These are phyloP conservation scores for Geotrupes spiniger DNA, from an alignment of 2,888 invertebrate genomes.

Conservation along the genomic window DNA sequence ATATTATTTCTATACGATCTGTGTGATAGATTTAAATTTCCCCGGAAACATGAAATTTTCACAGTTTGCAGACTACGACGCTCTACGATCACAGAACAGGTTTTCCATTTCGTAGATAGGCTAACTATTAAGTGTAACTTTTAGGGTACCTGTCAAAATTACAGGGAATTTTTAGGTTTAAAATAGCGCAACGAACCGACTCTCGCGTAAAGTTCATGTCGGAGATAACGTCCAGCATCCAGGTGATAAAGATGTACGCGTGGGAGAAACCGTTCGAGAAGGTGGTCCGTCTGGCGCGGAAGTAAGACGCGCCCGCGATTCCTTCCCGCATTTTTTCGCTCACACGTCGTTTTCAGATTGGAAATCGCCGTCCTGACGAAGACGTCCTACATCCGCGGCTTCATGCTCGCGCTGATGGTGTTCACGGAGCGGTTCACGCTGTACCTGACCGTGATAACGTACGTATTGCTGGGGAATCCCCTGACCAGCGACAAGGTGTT, in stretches of 20 bases:
- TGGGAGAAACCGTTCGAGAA: slow-evolving; percentile 72
- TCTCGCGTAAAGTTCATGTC: slow-evolving; percentile 69
- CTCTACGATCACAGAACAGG: too few species aligned
- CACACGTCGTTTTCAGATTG: slow-evolving; percentile 49
- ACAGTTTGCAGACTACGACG: too few species aligned
- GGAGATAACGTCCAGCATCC: slow-evolving; percentile 70
- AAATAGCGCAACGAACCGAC: slow-evolving; percentile 58
- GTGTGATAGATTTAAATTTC: too few species aligned
- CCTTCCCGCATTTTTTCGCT: neutral
- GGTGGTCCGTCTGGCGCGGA: slow-evolving; percentile 59
- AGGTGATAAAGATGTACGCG: slow-evolving; percentile 77
- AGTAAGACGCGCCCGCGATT: slow-evolving; percentile 45
- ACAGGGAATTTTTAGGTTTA: slow-evolving; percentile 49
- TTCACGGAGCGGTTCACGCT: slow-evolving; percentile 84
- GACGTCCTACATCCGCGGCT: slow-evolving; percentile 65
- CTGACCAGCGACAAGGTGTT: slow-evolving; percentile 66
- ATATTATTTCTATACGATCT: too few species aligned
- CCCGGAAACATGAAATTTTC: too few species aligned
- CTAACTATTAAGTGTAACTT: slow-evolving; percentile 17
- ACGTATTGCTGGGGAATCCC: slow-evolving; percentile 64
- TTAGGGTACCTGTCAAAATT: slow-evolving; percentile 52
- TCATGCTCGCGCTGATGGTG: slow-evolving; percentile 64
- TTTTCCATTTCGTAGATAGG: too few species aligned
- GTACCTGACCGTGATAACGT: slow-evolving; percentile 76
- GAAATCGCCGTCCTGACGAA: slow-evolving; percentile 68